These are phyloP conservation scores for Leptinotarsa defecta DNA, from an alignment of 1,140 invertebrate genomes.

Conservation along the genomic window DNA sequence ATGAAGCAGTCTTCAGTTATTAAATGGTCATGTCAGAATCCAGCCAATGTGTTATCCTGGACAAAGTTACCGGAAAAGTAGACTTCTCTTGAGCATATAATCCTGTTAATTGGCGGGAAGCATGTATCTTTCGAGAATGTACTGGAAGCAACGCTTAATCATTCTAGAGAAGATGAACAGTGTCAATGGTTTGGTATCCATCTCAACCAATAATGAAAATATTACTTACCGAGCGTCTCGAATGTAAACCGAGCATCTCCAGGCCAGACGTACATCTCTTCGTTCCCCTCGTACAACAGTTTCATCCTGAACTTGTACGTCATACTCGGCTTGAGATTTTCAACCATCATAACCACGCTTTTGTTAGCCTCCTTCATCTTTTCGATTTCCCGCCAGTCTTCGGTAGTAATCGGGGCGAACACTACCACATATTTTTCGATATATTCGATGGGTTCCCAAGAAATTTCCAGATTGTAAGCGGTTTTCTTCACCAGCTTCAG, in stretches of 20 bases:
- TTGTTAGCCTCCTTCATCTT: constrained; percentile 29
- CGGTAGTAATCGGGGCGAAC: constrained; percentile 45
- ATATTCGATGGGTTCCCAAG: constrained; percentile 64
- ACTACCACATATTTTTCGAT: constrained; percentile 47
- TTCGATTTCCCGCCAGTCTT: constrained; percentile 44
- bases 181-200: too few species aligned
- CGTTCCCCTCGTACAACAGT: constrained; percentile 68
- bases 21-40: too few species aligned
- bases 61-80: too few species aligned
- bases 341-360: constrained; percentile 56
- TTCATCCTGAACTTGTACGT: constrained; percentile 74
- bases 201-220: not conserved
- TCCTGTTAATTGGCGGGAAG: too few species aligned
- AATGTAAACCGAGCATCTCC: constrained; percentile 69
- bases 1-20: too few species aligned
- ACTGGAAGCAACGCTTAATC: too few species aligned
- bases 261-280: constrained; percentile 70
- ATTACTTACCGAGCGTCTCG: constrained; percentile 70
- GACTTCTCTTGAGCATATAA: too few species aligned
- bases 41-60: too few species aligned
- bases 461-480: constrained; percentile 62
- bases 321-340: constrained; percentile 69
- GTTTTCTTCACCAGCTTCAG: constrained; percentile 61
- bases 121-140: too few species aligned
- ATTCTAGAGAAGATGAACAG: too few species aligned